Evolutionary conservation across 2,888 invertebrate genomes (phyloP).

Genomic region (Sinhomidia bicolor): DNA sequence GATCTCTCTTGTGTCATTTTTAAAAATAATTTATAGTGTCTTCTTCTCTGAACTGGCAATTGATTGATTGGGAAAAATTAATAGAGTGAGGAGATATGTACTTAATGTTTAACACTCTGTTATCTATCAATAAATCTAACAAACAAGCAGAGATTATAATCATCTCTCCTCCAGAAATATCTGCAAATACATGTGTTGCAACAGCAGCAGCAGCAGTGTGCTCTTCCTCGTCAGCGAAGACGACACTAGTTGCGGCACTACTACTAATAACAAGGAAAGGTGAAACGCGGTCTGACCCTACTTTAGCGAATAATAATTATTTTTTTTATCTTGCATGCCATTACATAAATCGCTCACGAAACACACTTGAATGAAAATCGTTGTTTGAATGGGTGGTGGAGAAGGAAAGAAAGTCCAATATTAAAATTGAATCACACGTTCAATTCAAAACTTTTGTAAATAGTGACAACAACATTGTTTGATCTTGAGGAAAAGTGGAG

Average conservation of each 20-base stretch:
- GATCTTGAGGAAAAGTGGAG: conserved; percentile 3
- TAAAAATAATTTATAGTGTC: too few relatives aligned
- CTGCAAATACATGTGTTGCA: neutral
- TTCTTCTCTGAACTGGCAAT: neutral
- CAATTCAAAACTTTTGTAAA: neutral
- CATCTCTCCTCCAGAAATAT: neutral
- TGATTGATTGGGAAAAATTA: neutral
- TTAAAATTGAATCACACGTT: neutral
- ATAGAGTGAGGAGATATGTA: neutral
- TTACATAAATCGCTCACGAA: neutral
- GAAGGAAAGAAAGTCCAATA: too few relatives aligned
- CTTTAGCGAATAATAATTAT: neutral
- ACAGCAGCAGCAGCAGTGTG: neutral
- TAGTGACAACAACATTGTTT: conserved; percentile 18
- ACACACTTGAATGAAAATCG: too few relatives aligned
- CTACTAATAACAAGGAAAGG: neutral
- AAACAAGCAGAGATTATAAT: neutral
- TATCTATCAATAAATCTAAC: neutral
- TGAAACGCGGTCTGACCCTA: neutral
- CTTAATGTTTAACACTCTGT: neutral
- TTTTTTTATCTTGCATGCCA: too few relatives aligned
- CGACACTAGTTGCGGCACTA: neutral
- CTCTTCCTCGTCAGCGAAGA: neutral
- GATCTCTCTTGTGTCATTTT: neutral
- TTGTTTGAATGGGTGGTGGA: neutral